These are phyloP conservation scores for Tetramorium simillimum DNA, from an alignment of 1,140 invertebrate species.

Conservation along the genomic window DNA sequence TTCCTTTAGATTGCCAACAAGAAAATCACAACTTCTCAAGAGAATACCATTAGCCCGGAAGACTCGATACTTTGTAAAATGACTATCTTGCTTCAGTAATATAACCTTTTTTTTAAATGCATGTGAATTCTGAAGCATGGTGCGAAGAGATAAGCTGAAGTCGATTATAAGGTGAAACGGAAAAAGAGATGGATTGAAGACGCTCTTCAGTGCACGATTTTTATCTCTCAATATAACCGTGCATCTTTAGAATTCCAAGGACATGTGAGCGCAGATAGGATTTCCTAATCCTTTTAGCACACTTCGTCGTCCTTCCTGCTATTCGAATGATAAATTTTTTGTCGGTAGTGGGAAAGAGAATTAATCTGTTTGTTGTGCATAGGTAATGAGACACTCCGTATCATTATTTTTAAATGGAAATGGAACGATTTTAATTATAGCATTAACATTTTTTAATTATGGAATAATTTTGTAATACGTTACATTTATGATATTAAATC, in stretches of 20 bases:
- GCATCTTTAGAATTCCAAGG: conserved; percentile 16
- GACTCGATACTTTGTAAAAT: neutral
- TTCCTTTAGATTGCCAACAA: neutral
- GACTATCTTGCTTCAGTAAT: neutral
- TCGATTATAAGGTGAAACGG: neutral
- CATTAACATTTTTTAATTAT: neutral
- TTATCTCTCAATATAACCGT: conserved; percentile 23
- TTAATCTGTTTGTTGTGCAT: neutral
- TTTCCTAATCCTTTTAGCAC: conserved; percentile 16
- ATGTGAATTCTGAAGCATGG: neutral
- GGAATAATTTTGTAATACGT: neutral
- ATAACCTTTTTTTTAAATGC: conserved; percentile 1
- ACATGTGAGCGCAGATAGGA: neutral
- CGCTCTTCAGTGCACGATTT: neutral
- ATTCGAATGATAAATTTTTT: conserved; percentile 17
- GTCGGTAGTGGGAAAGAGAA: neutral
- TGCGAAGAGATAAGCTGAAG: neutral
- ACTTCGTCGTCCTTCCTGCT: neutral
- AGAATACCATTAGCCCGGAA: neutral
- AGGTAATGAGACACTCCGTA: neutral
- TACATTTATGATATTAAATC: neutral
- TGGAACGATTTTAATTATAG: neutral
- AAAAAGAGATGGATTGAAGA: neutral
- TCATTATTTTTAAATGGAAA: neutral
- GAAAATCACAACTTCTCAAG: neutral